phyloP scores from a whole-genome alignment of 2,888 invertebrate species.

The Cheiracanthium punctorium region DNA sequence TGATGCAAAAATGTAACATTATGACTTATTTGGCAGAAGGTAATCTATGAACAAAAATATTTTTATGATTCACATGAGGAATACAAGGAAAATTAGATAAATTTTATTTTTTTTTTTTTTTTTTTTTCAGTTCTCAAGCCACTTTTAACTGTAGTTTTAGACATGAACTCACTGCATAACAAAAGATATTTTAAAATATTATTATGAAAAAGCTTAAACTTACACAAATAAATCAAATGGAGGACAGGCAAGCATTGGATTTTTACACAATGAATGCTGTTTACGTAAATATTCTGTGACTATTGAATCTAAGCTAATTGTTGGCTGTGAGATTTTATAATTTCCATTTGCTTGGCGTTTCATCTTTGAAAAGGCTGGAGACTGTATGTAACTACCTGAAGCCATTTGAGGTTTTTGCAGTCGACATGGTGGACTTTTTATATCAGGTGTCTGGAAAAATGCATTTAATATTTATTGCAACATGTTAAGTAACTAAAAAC shows the following conservation, averaged over 20 bases:
- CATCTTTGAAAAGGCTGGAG: conserved; percentile 66
- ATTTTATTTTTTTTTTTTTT: too few relatives aligned
- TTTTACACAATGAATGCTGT: conserved; percentile 98
- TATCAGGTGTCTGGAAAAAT: too few relatives aligned
- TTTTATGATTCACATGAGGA: too few relatives aligned
- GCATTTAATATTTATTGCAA: too few relatives aligned
- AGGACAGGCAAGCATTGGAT: conserved; percentile 98
- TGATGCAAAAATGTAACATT: too few relatives aligned
- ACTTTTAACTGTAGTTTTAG: too few relatives aligned
- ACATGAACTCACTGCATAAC: too few relatives aligned
- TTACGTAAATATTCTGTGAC: conserved; percentile 97
- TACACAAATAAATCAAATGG: conserved; percentile 94
- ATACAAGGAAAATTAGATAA: too few relatives aligned
- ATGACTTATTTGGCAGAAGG: too few relatives aligned
- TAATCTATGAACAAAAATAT: too few relatives aligned
- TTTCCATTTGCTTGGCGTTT: conserved; percentile 50
- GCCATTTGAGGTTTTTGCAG: conserved; percentile 71
- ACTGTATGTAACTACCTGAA: conserved; percentile 71
- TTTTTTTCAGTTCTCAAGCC: too few relatives aligned
- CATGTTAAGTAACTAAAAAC: too few relatives aligned
- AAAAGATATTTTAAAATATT: not conserved
- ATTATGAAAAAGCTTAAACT: conserved; percentile 76
- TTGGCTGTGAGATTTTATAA: conserved; percentile 73
- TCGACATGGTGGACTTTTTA: conserved; percentile 18
- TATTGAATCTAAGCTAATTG: conserved; percentile 89